Base-by-base conservation (phyloP, 2,797 vertebrate species). In the Sarcophilus harrisii region DNA sequence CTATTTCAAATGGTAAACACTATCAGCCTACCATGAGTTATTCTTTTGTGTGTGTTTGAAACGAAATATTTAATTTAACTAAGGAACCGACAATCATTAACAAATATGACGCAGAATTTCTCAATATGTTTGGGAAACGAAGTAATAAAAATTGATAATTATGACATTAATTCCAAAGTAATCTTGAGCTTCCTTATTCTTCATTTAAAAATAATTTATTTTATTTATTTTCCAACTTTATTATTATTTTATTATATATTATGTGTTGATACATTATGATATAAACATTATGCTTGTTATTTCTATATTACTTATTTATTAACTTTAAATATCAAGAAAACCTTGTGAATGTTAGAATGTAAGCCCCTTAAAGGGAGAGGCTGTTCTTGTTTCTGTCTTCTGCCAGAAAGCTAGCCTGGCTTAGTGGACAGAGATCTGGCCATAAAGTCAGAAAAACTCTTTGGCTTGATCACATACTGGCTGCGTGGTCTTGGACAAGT, bases 381-480 rank as follows among this genome's bases (percentile, higher is more conserved):
- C n/a, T 73, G 16, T 38, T 73, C n/a, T 38, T 73, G 16, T 73
- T 73, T 66, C 38, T 73, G 66, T 73, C n/a, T 73, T 21, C 11
- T 73, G 16, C 14, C n/a, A 6, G 32, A 66, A 29, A 66, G 62
- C 13, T 12, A 38, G n/a, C 5, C 16, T 73, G n/a, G 66, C 66
- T 38, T 73, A 73, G 5, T 21, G 66, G 3, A 73, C 16, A 73
- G n/a, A n/a, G n/a, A 73, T n/a, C 6, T 38, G n/a, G 1, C n/a
- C n/a, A 73, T 5, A 73, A 38, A 38, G n/a, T 21, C 66, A 38
- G 66, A 16, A 73, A 38, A 21, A 89, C 91, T 96, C 90, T 91
- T 92, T 92, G 81, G 94, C 45, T 73, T 95, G 95, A 96, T 95
- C 90, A 87, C 62, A 95, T 30, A 32, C 73, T 92, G 0, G 38